Base-by-base conservation (phyloP, 2,888 invertebrate genomes). In the Limnephilus auricula region DNA sequence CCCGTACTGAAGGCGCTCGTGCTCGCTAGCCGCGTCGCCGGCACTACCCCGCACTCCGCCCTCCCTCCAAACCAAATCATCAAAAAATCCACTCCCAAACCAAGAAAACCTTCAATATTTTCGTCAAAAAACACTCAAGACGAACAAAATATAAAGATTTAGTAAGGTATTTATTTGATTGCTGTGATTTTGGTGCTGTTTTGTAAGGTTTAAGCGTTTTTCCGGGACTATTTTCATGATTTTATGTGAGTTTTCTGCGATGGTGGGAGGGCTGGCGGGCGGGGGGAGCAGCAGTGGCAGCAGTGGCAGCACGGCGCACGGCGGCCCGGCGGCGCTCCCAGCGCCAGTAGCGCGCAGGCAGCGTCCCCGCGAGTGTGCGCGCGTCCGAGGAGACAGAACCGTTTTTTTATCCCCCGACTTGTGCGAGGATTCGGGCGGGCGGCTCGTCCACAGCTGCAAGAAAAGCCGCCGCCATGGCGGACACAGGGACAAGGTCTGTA, bases 331-430 rank as follows among this genome's bases (percentile, higher is more conserved):
- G 93, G 93, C 94, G 94, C 94, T 95, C 95, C 95, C 95, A 95
- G 94, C 95, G 95, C 95, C 95, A 95, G 95, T 95, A 95, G 95
- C 95, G 95, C 95, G 95, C 95, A 86, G 94, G 94, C 94, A 94
- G 95, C 95, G 95, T 94, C 94, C 94, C 87, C 78, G 94, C 86
- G 90, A 86, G 85, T 95, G 94, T 95, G 95, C 95, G 95, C 95
- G 94, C 93, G 93, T 93, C 93, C 93, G 94, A 93, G 93, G 94
- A 94, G 94, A 94, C 94, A 93, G 94, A 94, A 94, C 93, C 93
- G n/a, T n/a, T 93, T 94, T 50, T 65, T 65, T 65, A 9, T 94
- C 95, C 94, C 95, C 95, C 95, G 94, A 94, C 94, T 94, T 93
- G 93, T 94, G 93, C 94, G 94, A 94, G 94, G 93, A 94, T 94